phyloP scores from a whole-genome alignment of 2,888 invertebrate species.

The Tetragonula carbonaria region DNA sequence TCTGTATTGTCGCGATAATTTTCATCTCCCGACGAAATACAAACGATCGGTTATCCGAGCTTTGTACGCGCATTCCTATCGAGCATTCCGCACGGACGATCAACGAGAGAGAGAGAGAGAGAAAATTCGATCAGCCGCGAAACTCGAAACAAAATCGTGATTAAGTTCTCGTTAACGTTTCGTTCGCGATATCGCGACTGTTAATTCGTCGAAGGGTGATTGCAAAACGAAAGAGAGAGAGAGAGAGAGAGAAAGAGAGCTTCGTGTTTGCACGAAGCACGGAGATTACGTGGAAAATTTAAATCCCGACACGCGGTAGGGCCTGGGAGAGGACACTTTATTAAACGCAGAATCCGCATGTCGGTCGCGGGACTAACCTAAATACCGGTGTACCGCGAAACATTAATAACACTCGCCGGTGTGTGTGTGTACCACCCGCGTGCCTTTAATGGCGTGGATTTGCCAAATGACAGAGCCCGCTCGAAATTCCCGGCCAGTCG shows the following conservation, averaged over 20 bases:
- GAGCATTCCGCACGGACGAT: background rate
- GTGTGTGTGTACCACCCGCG: slow-evolving; percentile 5
- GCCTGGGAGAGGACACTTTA: slow-evolving; percentile 47
- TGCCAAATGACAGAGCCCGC: slow-evolving; percentile 50
- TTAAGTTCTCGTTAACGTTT: slow-evolving; percentile 27
- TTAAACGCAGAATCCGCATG: slow-evolving; percentile 52
- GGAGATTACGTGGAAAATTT: slow-evolving; percentile 50
- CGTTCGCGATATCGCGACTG: slow-evolving; percentile 22
- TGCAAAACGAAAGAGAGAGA: background rate
- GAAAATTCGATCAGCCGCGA: slow-evolving; percentile 3
- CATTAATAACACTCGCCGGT: slow-evolving; percentile 43
- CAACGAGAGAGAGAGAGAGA: background rate
- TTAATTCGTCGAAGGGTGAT: background rate
- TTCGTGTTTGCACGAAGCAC: background rate
- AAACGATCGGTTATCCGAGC: background rate
- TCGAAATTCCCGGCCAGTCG: slow-evolving; percentile 43
- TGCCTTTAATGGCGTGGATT: slow-evolving; percentile 56
- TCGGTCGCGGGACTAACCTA: slow-evolving; percentile 50
- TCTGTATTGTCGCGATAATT: background rate
- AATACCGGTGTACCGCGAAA: slow-evolving; percentile 32
- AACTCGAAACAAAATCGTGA: slow-evolving; percentile 17
- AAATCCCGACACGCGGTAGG: slow-evolving; percentile 18
- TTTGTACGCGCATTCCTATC: background rate
- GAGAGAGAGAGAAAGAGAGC: background rate
- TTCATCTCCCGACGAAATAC: background rate